Evolutionary conservation across 2,797 vertebrate genomes (phyloP), one percentile per base, ranked within the genome.

Genomic region (Avahi laniger): DNA sequence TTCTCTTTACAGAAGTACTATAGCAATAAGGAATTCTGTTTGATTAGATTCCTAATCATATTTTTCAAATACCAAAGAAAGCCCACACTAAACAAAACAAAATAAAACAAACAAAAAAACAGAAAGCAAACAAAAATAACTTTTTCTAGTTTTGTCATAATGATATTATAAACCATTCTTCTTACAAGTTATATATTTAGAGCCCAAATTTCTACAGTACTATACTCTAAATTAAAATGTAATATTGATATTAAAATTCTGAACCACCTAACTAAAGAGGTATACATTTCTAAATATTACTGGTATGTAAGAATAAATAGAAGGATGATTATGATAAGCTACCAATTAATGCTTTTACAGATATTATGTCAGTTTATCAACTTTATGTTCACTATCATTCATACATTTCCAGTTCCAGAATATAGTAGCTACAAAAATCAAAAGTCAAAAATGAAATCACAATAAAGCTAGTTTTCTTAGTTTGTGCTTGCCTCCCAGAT

Each of bases 401-500:
- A 98, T 98, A 97, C 97, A 98, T 98, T 98, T 98, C 98, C 94
- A 98, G 83, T 98, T 98, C 96, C 96, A 98, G 92, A 98, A 97
- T 98, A 98, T 89, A 98, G 95, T 97, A 97, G 98, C 96, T 98
- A 98, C 89, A 98, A 98, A 98, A 97, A 57, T 24, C 1, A 67
- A 69, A 75, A 94, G 69, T 3, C 1, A 79, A n/a, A 94, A 97
- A 96, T 94, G 98, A 98, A 89, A 98, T 94, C 92, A 98, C 97
- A 98, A 98, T 97, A 94, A 95, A 98, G 94, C 97, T 98, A 98
- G 94, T 98, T 96, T 98, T 98, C 95, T 97, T 98, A 98, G 65
- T 98, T 98, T 98, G 98, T 99, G 98, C 98, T 98, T 98, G 98
- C 98, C 98, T 98, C 98, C 98, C 98, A 98, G 97, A 97, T 97